Evolutionary conservation across 2,113 vertebrate genomes (phyloP).

Genomic region (Asarcornis scutulata): DNA sequence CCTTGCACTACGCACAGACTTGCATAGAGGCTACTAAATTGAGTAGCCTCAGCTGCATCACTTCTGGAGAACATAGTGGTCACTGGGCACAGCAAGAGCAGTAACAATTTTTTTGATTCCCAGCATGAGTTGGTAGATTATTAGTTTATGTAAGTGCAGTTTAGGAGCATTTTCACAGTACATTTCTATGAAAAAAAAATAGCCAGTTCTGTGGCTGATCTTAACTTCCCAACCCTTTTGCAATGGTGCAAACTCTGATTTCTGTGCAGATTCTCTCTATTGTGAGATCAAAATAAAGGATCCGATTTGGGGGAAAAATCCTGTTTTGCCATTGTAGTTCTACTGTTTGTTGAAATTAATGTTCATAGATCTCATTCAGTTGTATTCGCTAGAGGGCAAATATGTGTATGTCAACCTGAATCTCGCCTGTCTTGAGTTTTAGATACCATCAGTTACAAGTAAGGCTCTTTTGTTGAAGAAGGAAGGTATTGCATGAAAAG

Average conservation of each 20-base stretch:
- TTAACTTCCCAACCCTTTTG: background rate
- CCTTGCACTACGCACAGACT: background rate
- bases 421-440: background rate
- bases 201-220: background rate
- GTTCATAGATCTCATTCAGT: background rate
- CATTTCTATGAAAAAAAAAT: background rate
- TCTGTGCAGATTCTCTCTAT: background rate
- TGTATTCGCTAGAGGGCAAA: background rate
- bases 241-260: background rate
- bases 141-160: background rate
- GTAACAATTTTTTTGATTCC: background rate
- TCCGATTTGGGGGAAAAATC: background rate
- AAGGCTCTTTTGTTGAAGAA: background rate
- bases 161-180: background rate
- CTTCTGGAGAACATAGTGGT: background rate
- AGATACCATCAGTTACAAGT: background rate
- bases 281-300: background rate
- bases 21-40: background rate
- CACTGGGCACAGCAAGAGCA: background rate
- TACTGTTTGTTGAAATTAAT: background rate
- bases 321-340: background rate
- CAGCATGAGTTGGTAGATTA: background rate
- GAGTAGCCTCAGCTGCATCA: background rate
- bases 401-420: background rate
- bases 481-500: background rate